Conservation (phyloP, 2,797 vertebrate genomes). For the Spinibarbus caldwelli region DNA sequence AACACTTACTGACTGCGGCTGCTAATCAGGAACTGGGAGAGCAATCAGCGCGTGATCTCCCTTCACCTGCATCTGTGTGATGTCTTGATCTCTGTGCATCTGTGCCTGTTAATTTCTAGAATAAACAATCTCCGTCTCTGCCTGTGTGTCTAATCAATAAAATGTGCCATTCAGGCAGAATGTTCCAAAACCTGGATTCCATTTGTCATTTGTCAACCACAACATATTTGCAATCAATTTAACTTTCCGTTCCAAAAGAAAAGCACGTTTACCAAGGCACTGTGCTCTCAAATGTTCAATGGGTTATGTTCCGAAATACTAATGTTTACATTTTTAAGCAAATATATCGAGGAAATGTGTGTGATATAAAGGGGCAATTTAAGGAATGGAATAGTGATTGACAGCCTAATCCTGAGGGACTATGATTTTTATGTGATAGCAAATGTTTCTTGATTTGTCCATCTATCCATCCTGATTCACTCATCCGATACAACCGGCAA, state of each 20-base stretch:
- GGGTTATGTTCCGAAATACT: not conserved
- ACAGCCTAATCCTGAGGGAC: not conserved
- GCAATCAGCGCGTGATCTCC: constrained; percentile 17
- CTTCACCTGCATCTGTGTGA: constrained; percentile 34
- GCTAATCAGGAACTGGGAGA: constrained; percentile 22
- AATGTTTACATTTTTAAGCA: constrained; percentile 22
- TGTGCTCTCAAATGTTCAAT: not conserved
- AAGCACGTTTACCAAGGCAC: constrained; percentile 34
- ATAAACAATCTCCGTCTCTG: constrained; percentile 20
- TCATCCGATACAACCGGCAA: constrained; percentile 2
- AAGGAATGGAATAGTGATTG: constrained; percentile 3
- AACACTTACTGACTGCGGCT: not conserved
- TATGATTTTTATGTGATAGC: not conserved
- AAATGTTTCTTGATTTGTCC: not conserved
- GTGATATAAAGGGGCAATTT: not conserved
- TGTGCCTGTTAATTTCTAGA: constrained; percentile 27
- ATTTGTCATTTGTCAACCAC: constrained; percentile 48
- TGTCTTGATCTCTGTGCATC: constrained; percentile 27
- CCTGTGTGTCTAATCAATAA: constrained; percentile 38
- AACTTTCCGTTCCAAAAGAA: constrained; percentile 14
- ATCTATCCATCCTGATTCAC: not conserved
- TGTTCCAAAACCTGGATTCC: constrained; percentile 24
- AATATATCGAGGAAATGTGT: not conserved
- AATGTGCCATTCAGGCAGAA: constrained; percentile 25
- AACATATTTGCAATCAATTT: constrained; percentile 44